Evolutionary conservation across 1,140 invertebrate species (phyloP), one percentile per base, ranked within the genome.

Genomic region (Planococcus citri): DNA sequence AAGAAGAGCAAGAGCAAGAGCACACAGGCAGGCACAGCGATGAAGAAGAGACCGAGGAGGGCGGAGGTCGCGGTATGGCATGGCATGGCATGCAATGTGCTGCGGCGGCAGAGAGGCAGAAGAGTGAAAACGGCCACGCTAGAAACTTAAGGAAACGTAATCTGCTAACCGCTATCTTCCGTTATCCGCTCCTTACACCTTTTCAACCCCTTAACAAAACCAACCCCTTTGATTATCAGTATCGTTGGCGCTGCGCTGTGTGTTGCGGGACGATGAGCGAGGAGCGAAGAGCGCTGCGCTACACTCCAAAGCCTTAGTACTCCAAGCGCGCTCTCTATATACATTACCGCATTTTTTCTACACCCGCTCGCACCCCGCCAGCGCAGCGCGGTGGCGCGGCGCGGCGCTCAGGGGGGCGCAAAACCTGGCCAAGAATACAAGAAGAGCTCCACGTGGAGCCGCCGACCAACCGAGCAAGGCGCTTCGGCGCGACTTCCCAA

Each of bases 191-290:
- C 67, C 41, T 21, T 27, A 33, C 14, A 24, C 33, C 51, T 27
- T 21, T n/a, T 67, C 68, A 57, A 24, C 51, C 60, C 71, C 68
- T 33, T 38, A 71, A 68, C 71, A 69, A 68, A 69, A 69, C 38
- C 71, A 64, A 71, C 73, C 71, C 73, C 71, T 73, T 73, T 74
- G 74, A 74, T 74, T 74, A 74, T 73, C 72, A 73, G 73, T 73
- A 73, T 74, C 74, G 73, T 73, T 74, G 72, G 60, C 70, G 70
- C 70, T 68, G 37, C 51, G 51, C 60, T 64, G 25, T 25, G 25
- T 21, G 4, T 37, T 37, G n/a, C n/a, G n/a, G n/a, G n/a, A n/a
- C n/a, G n/a, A n/a, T n/a, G n/a, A n/a, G n/a, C n/a, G n/a, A n/a
- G n/a, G n/a, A n/a, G n/a, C n/a, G n/a, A n/a, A n/a, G n/a, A 8